phyloP scores from a whole-genome alignment of 2,113 vertebrate genomes.

The Rhodinocichla rosea region DNA sequence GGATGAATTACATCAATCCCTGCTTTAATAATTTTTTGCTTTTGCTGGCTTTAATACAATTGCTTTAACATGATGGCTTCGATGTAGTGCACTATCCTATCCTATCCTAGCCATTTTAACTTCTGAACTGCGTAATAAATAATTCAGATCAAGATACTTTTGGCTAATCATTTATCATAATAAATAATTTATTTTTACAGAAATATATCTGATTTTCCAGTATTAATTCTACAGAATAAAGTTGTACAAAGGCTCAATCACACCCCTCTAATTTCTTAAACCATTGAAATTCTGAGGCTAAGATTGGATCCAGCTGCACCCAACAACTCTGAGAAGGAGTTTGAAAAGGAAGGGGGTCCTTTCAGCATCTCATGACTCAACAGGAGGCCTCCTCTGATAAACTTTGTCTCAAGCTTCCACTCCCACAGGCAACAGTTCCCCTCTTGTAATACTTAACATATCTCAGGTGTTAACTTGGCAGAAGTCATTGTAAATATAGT shows the following conservation, averaged over 20 bases:
- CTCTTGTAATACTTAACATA: not conserved
- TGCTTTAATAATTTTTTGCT: not conserved
- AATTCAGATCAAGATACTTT: not conserved
- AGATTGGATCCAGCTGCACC: not conserved
- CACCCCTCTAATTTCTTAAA: not conserved
- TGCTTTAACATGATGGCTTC: not conserved
- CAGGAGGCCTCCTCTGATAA: not conserved
- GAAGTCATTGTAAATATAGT: not conserved
- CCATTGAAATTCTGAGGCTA: not conserved
- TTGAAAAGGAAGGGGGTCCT: not conserved
- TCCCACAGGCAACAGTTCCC: fast-evolving
- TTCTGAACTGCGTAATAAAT: not conserved
- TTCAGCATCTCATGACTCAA: fast-evolving
- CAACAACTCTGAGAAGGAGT: not conserved
- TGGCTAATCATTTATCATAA: not conserved
- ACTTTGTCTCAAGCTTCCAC: not conserved
- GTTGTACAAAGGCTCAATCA: not conserved
- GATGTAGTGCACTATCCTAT: not conserved
- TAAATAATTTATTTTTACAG: not conserved
- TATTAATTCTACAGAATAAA: not conserved
- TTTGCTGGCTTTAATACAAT: not conserved
- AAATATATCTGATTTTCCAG: not conserved
- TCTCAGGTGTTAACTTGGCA: not conserved
- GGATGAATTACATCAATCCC: not conserved
- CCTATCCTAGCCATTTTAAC: not conserved